Base-by-base conservation (phyloP, 2,113 vertebrate species). In the Actenoides hombroni region DNA sequence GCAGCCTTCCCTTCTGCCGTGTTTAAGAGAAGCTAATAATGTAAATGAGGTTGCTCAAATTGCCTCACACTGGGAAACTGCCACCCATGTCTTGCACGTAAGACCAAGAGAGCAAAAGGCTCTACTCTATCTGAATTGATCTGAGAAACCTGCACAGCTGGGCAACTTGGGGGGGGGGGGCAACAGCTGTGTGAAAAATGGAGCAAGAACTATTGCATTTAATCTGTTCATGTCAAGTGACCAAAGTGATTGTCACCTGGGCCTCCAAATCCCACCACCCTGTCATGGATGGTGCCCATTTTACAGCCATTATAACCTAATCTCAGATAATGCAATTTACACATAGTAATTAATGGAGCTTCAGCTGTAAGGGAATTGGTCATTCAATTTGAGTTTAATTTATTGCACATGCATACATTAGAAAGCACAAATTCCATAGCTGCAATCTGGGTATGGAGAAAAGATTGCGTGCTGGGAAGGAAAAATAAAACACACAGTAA, bases 301-400 rank as follows among this genome's bases (percentile, higher is more conserved):
- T 97, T 92, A 89, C 59, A 90, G 88, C 76, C 86, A 94, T 95
- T 97, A 94, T 78, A 95, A 78, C 63, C 79, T 84, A 91, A 95
- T 94, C 92, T 91, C 93, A 85, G 83, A 31, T 86, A 86, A 86
- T 68, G 83, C 94, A 96, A 97, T 96, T 97, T 97, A 95, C 84
- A 76, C 48, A 46, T 4, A 82, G 93, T 95, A 96, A 97, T 97
- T 96, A 96, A 95, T 94, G 82, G 87, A 71, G 90, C 92, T 94
- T 95, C 87, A 94, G 87, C 29, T 53, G 83, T 81, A 94, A 95
- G 88, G 91, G 97, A 96, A 95, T 94, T 46, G 61, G 73, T 90
- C 88, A 68, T 94, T 94, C 90, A 78, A 59, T 84, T 86, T 83
- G 92, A 95, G 90, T 81, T 96, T 95, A 96, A 97, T 96, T 96